Conservation (phyloP, 2,888 invertebrate genomes). For the Polyommatus iphigenia region DNA sequence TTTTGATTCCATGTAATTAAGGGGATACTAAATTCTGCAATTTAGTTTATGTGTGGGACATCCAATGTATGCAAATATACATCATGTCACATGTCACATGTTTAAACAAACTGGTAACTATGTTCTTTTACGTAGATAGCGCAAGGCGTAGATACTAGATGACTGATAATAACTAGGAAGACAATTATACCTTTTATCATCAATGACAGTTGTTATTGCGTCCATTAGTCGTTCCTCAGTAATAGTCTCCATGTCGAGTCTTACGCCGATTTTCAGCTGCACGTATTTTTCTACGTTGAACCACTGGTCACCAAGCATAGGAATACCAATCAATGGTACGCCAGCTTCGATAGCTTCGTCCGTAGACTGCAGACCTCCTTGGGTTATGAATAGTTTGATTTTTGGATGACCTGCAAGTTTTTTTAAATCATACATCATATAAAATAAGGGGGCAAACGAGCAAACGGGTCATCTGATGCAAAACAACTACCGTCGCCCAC, state of each 20-base stretch:
- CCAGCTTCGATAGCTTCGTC: conserved; percentile 62
- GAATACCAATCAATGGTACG: conserved; percentile 61
- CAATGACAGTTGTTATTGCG: not conserved
- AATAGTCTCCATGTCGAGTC: not conserved
- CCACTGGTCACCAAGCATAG: conserved; percentile 63
- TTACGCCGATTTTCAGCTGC: conserved; percentile 33
- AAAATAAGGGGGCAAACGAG: too few species aligned
- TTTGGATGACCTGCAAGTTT: conserved; percentile 59
- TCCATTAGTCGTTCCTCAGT: not conserved
- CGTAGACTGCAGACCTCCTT: conserved; percentile 65
- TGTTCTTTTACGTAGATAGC: not conserved
- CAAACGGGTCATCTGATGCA: too few species aligned
- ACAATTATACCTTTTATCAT: conserved; percentile 2
- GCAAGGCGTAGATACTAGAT: too few species aligned
- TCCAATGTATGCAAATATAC: conserved; percentile 2
- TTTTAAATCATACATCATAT: too few species aligned
- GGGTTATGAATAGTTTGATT: conserved; percentile 61
- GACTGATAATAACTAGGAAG: not conserved
- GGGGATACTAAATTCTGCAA: not conserved
- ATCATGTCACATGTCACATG: not conserved
- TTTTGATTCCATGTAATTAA: not conserved
- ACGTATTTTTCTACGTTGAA: conserved; percentile 54
- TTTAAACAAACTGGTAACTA: too few species aligned
- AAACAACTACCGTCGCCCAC: too few species aligned
- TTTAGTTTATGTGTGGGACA: not conserved